phyloP scores from a whole-genome alignment of 2,888 invertebrate genomes.

The Physocephala rufipes region DNA sequence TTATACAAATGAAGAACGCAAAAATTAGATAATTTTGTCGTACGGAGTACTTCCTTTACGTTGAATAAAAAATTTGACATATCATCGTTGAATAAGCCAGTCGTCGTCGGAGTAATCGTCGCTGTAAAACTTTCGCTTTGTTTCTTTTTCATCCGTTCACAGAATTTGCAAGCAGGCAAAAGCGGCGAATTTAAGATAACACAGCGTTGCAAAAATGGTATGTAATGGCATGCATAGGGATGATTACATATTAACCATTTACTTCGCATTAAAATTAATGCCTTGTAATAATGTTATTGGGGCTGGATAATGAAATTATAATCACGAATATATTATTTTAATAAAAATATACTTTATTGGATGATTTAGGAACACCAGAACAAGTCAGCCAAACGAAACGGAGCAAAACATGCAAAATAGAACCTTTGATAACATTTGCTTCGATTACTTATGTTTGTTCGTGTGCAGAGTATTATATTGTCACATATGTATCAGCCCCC shows the following conservation, averaged over 20 bases:
- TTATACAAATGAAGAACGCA: slow-evolving; percentile 36
- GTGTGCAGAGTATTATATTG: too few species aligned
- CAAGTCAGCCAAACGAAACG: too few species aligned
- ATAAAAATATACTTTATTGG: too few species aligned
- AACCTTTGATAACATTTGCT: too few species aligned
- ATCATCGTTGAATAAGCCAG: slow-evolving; percentile 55
- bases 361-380: too few species aligned
- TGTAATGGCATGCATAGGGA: neutral
- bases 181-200: slow-evolving; percentile 17
- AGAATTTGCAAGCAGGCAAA: slow-evolving; percentile 21
- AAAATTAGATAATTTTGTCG: slow-evolving; percentile 31
- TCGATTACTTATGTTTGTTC: too few species aligned
- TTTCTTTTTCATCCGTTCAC: slow-evolving; percentile 45
- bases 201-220: slow-evolving; percentile 9
- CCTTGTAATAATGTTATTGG: too few species aligned
- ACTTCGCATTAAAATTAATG: neutral
- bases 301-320: too few species aligned
- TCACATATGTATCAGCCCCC: too few species aligned
- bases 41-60: slow-evolving; percentile 38
- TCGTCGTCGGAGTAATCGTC: slow-evolving; percentile 49
- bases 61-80: slow-evolving; percentile 55
- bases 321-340: too few species aligned
- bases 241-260: too few species aligned
- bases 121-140: slow-evolving; percentile 55
- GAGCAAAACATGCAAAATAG: too few species aligned